Base-by-base conservation (phyloP, 64 coral and sea anemone genomes). In the Anthopleura sola region DNA sequence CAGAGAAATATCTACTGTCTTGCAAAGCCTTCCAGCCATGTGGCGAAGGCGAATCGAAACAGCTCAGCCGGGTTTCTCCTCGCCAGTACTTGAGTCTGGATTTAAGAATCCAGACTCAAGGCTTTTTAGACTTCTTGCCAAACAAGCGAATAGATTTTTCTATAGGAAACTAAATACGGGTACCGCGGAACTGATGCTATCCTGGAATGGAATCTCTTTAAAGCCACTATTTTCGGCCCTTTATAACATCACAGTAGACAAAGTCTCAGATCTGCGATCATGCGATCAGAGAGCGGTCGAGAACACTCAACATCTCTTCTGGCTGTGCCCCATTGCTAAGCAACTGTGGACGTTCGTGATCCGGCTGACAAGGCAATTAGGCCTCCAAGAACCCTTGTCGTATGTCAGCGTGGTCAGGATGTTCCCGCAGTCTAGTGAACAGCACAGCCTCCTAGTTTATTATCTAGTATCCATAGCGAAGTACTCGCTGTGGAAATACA, bases 381-480 rank as follows among this genome's bases (percentile, higher is more conserved):
- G 64, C 28, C 11, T 31, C 13, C 28, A 0, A 33, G 64, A 69
- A 32, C 64, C 64, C 0, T 2, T 69, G 28, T 32, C 24, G 4
- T 69, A 69, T 13, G 28, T 32, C 11, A 12, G n/a, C 8, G 28
- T 69, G 33, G 64, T 69, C n/a, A 69, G 28, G 0, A 28, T 33
- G 0, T 3, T 10, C 11, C 64, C 29, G 0, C 23, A 10, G 0
- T 24, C 19, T 13, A n/a, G n/a, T n/a, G 28, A 12, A 1, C 1
- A 14, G 14, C 0, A 9, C 11, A 32, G 6, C n/a, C 28, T 69
- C 29, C 12, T 69, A 33, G 0, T 31, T 3, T 31, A 69, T 31
- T 2, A 32, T 31, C 33, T 69, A 33, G 0, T 69, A 7, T 28
- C 24, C 28, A 32, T 69, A 28, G 64, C 26, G 3, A 69, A 31